These are phyloP conservation scores for Malacoraja senta DNA, from an alignment of 2,797 vertebrate genomes.

Conservation along the genomic window DNA sequence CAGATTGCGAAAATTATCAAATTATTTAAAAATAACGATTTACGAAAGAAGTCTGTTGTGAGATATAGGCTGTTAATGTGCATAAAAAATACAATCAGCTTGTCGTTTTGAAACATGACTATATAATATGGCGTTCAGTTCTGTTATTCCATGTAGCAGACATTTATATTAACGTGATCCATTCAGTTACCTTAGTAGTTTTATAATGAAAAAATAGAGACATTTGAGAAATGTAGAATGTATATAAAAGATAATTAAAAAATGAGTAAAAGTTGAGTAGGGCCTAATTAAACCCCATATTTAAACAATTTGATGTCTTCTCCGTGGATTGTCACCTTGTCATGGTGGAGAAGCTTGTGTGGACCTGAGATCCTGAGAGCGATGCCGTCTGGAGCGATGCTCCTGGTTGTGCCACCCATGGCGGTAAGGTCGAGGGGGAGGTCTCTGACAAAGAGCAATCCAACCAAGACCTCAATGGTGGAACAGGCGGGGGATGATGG, in stretches of 20 bases:
- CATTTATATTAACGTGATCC: background rate
- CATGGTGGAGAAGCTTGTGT: no score
- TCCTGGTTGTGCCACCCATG: no score
- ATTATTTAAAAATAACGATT: constrained; percentile 1
- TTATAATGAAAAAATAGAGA: background rate
- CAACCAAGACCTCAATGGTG: no score
- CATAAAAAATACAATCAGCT: background rate
- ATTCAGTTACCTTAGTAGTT: background rate
- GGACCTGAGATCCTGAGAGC: no score
- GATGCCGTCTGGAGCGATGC: no score
- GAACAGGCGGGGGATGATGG: no score
- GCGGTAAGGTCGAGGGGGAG: no score
- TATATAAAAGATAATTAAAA: background rate
- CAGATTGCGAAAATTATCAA: background rate
- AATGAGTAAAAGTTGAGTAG: background rate
- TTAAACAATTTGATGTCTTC: background rate
- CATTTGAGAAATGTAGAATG: background rate
- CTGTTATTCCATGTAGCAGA: background rate
- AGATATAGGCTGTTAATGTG: background rate
- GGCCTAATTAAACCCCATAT: background rate
- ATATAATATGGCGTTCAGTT: background rate
- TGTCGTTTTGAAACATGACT: background rate
- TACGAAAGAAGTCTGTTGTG: background rate
- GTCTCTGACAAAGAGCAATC: no score
- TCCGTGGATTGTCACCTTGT: no score